Evolutionary conservation across 2,113 vertebrate genomes (phyloP), one percentile per base, ranked within the genome.

Genomic region (Suricata suricatta): DNA sequence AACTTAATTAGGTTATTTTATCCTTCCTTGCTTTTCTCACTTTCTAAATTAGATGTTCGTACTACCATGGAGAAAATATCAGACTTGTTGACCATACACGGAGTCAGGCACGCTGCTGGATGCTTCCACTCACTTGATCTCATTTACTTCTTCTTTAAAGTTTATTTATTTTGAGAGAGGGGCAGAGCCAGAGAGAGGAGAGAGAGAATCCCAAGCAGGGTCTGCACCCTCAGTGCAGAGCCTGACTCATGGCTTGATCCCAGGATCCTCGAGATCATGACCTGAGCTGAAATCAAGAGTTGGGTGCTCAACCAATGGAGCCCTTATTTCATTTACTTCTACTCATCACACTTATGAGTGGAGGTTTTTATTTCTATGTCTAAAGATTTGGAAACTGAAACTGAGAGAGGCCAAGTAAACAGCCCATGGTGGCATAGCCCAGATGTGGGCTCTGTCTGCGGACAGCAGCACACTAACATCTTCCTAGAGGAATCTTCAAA

Each of bases 351-450:
- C 12, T 52, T 68, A 31, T 38, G 54, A 57, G 60, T 68, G 31
- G 50, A 25, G 13, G 1, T 35, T 47, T 11, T 27, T 66, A 13
- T 29, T 33, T 44, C 14, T 13, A 74, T 0, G 3, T 72, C 71
- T 92, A 60, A 52, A 83, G 77, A 47, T 15, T 54, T 3, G 21
- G 57, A 77, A 52, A 66, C 23, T 41, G 69, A 85, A 13, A 23
- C 23, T 95, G 69, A 66, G 23, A 41, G 60, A 66, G 27, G 17
- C 25, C 84, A 60, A 35, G 14, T 57, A 27, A 86, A 31, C 54
- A 64, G 2, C 7, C 4, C 1, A 0, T 38, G 31, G 2, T 60
- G 31, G 33, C 27, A 69, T 31, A 38, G 31, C 0, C 5, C 31
- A 31, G 41, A 17, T 25, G 5, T n/a, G 16, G 33, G 47, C 1